A percentile compares a stretch with the other conserved stretches of the same genome.
Conservation (phyloP, 2,888 invertebrate species). For the Mythimna loreyi region DNA sequence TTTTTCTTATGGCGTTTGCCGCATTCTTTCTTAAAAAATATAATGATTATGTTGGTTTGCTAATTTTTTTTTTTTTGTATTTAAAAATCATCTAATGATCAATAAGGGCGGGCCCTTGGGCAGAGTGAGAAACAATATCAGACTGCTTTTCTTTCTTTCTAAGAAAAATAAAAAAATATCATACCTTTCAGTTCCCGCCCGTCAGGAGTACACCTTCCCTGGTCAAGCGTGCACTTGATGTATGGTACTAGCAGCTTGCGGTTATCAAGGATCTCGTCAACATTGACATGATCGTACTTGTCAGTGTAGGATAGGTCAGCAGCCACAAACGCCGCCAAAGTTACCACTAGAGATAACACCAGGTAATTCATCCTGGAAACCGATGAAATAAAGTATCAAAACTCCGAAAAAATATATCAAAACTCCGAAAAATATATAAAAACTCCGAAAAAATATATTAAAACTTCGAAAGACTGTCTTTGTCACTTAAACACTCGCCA, state of each 20-base stretch:
- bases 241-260: slow-evolving; percentile 92
- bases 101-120: too few relatives aligned
- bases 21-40: too few relatives aligned
- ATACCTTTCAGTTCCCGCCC: slow-evolving; percentile 93
- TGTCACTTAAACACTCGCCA: background rate
- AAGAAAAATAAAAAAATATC: slow-evolving; percentile 47
- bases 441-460: too few relatives aligned
- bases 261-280: slow-evolving; percentile 93
- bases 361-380: slow-evolving; percentile 72
- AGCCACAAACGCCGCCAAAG: slow-evolving; percentile 51
- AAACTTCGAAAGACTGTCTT: background rate
- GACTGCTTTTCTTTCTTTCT: too few relatives aligned
- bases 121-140: too few relatives aligned
- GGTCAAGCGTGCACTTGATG: slow-evolving; percentile 92
- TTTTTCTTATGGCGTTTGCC: too few relatives aligned
- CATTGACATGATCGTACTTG: slow-evolving; percentile 93
- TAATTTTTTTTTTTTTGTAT: too few relatives aligned
- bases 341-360: slow-evolving; percentile 57
- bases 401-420: background rate
- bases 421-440: background rate
- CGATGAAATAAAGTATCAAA: background rate
- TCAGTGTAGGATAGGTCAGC: slow-evolving; percentile 88
- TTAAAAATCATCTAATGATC: too few relatives aligned
- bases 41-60: too few relatives aligned
- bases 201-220: slow-evolving; percentile 93